phyloP scores from a whole-genome alignment of 2,797 vertebrate genomes.

The Artibeus jamaicensis region DNA sequence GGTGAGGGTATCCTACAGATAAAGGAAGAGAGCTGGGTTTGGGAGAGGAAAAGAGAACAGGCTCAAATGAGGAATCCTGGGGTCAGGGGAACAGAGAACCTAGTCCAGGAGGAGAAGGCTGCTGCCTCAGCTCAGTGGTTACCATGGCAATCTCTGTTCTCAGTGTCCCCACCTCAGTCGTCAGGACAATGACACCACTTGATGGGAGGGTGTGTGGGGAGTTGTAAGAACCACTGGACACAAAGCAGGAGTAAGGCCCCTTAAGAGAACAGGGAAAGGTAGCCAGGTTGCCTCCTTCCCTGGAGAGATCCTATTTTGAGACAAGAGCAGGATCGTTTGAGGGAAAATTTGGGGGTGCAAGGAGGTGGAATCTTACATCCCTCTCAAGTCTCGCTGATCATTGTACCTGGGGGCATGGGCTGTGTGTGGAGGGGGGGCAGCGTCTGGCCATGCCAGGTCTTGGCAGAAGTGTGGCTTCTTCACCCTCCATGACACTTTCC shows the following conservation, averaged over 20 bases:
- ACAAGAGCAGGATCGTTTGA: background rate
- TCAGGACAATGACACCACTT: conserved; percentile 45
- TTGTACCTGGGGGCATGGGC: background rate
- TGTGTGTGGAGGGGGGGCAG: too few relatives aligned
- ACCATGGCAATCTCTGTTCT: conserved; percentile 55
- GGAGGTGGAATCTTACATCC: background rate
- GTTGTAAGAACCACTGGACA: conserved; percentile 13
- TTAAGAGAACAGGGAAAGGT: background rate
- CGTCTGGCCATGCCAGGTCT: background rate
- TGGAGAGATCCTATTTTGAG: background rate
- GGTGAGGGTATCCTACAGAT: background rate
- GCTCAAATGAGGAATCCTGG: background rate
- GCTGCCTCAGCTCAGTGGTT: conserved; percentile 30
- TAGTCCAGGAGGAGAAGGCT: conserved; percentile 28
- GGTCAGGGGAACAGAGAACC: background rate
- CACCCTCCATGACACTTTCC: background rate
- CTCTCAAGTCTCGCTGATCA: background rate
- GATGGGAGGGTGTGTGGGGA: background rate
- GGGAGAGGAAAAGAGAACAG: background rate
- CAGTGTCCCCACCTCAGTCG: background rate
- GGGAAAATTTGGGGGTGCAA: background rate
- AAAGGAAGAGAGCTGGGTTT: background rate
- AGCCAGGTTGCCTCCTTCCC: background rate
- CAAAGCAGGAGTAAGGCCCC: background rate
- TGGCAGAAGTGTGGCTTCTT: background rate